Conservation (phyloP, 2,113 vertebrate genomes). For the Crotalus tigris region DNA sequence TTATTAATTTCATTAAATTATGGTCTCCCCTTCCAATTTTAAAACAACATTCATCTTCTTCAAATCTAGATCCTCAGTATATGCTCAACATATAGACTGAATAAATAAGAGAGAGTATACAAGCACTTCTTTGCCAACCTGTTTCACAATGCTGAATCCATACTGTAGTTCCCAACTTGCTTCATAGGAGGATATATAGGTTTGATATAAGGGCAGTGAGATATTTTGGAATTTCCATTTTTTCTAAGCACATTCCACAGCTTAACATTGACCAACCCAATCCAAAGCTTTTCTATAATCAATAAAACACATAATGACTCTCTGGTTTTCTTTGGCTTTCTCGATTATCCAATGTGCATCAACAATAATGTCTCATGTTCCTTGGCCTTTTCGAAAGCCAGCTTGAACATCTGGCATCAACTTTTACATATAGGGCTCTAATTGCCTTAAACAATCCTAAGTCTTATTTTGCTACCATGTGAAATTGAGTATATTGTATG, state of each 20-base stretch:
- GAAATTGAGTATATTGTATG: background rate
- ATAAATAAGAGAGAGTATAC: no score
- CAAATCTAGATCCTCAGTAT: no score
- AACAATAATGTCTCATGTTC: background rate
- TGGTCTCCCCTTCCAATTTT: no score
- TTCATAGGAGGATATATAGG: no score
- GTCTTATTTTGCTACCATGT: background rate
- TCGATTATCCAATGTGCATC: background rate
- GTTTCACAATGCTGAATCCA: no score
- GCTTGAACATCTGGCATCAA: background rate
- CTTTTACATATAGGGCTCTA: background rate
- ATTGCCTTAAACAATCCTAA: background rate
- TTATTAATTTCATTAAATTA: no score
- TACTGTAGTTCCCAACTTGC: no score
- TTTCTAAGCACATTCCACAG: background rate
- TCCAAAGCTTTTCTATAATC: background rate
- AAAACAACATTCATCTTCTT: no score
- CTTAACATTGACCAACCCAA: background rate
- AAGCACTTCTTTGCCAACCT: no score
- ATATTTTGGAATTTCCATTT: background rate
- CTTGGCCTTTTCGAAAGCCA: background rate
- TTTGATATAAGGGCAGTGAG: background rate
- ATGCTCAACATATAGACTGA: no score
- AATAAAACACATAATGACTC: background rate
- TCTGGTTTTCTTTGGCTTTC: background rate